phyloP scores from a whole-genome alignment of 2,797 vertebrate genomes.

The Australoheros facetus region DNA sequence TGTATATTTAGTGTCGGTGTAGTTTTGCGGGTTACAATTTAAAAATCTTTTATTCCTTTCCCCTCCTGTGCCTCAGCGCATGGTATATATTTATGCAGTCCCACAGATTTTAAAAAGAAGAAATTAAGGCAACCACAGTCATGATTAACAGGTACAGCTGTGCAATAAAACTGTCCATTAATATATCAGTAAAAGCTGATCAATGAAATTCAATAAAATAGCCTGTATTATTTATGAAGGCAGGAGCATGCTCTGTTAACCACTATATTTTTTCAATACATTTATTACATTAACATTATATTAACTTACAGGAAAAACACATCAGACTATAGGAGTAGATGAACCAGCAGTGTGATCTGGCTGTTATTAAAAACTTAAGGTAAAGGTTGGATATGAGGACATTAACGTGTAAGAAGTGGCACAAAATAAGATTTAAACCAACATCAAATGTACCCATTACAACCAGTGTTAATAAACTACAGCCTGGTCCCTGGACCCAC shows the following conservation, averaged over 20 bases:
- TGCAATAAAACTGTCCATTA: neutral
- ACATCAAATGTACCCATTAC: neutral
- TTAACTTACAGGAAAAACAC: too few species aligned
- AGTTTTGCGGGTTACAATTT: neutral
- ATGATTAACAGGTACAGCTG: neutral
- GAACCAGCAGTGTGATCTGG: too few species aligned
- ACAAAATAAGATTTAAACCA: neutral
- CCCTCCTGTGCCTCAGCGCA: neutral
- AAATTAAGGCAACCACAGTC: neutral
- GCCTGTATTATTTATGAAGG: neutral
- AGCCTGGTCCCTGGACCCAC: too few species aligned
- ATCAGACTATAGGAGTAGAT: too few species aligned
- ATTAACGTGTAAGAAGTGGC: neutral
- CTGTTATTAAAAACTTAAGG: too few species aligned
- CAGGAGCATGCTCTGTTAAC: neutral
- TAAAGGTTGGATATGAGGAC: neutral
- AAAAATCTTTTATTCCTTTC: too few species aligned
- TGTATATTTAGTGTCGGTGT: too few species aligned
- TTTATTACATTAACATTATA: too few species aligned
- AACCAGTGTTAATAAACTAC: too few species aligned
- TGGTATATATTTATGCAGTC: neutral
- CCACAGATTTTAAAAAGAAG: neutral
- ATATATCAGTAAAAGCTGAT: neutral
- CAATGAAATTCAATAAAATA: neutral
- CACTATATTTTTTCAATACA: neutral